Conservation (phyloP, 2,888 invertebrate species). For the Apoderus coryli region DNA sequence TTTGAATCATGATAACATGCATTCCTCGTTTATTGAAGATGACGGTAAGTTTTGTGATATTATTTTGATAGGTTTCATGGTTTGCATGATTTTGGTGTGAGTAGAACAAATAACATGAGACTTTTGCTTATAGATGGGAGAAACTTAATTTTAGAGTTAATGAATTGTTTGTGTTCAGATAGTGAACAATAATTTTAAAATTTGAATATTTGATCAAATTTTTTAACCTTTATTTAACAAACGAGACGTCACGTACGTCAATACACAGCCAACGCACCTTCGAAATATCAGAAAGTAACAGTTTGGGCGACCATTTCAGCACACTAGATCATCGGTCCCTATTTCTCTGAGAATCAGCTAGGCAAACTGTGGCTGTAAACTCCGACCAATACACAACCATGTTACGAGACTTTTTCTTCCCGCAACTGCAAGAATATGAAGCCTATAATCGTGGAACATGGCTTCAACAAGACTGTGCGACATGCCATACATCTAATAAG, state of each 20-base stretch:
- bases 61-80: background rate
- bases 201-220: no score
- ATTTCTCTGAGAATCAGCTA: no score
- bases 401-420: conserved; percentile 9
- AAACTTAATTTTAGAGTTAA: no score
- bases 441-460: conserved; percentile 8
- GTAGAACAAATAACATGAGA: no score
- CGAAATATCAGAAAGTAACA: conserved; percentile 1
- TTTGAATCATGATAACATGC: conserved; percentile 30
- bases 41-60: conserved; percentile 21
- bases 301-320: conserved; percentile 7
- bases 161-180: no score
- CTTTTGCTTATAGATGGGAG: no score
- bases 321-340: conserved; percentile 6
- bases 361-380: conserved; percentile 4
- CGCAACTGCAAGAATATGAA: conserved; percentile 7
- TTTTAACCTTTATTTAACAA: no score
- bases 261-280: conserved; percentile 1
- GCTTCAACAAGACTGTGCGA: conserved; percentile 11
- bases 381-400: conserved; percentile 6
- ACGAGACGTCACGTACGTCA: no score
- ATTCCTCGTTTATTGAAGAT: conserved; percentile 29
- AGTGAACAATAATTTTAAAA: no score
- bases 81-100: conserved; percentile 4
- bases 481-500: conserved; percentile 10